These are phyloP conservation scores for Sus scrofa DNA, from an alignment of 2,113 vertebrate species.

Conservation along the genomic window DNA sequence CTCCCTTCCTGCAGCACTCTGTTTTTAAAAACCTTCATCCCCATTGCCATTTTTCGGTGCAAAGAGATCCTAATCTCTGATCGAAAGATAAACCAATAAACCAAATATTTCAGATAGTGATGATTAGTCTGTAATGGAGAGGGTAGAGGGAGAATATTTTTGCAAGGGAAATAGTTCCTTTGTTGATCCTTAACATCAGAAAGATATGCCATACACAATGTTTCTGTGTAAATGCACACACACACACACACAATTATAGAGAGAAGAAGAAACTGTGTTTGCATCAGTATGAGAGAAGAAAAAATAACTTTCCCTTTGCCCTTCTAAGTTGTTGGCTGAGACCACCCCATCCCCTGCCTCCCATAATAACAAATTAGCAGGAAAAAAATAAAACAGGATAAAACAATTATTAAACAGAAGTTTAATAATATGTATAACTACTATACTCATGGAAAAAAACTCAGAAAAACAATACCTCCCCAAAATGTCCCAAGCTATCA, in stretches of 20 bases:
- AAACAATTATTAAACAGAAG: background rate
- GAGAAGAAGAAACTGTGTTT: background rate
- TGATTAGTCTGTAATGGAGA: background rate
- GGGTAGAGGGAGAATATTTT: background rate
- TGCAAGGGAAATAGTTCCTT: background rate
- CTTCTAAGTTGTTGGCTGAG: background rate
- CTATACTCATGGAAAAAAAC: background rate
- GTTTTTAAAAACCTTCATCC: background rate
- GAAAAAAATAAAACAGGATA: background rate
- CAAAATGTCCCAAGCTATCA: background rate
- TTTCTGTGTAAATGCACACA: background rate
- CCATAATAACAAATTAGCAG: background rate
- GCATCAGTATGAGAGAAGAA: background rate
- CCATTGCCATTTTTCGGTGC: background rate
- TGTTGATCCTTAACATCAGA: background rate
- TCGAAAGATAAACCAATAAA: background rate
- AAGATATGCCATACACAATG: background rate
- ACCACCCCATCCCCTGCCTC: background rate
- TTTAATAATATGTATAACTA: background rate
- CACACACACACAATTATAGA: background rate
- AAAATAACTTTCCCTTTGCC: background rate
- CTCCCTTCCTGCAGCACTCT: background rate
- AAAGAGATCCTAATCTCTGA: background rate
- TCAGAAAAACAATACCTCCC: background rate
- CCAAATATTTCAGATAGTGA: background rate